Percentiles rank a stretch among this genome's conserved stretches.
phyloP scores from a whole-genome alignment of 2,888 invertebrate species.

The Thumatha senex region DNA sequence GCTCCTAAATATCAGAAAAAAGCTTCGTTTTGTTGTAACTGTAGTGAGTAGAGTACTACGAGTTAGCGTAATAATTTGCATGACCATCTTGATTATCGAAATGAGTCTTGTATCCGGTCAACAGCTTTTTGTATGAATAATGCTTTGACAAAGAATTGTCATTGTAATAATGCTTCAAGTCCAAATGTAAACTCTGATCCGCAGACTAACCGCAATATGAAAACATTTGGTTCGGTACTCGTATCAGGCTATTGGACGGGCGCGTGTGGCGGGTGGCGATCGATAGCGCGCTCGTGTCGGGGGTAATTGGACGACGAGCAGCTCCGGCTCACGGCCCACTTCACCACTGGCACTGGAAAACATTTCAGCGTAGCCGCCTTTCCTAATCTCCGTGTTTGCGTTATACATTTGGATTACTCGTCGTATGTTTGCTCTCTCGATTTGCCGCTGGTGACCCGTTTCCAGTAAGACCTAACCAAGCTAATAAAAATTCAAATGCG shows the following conservation, averaged over 20 bases:
- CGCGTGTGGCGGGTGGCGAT: slow-evolving; percentile 35
- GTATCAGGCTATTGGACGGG: background rate
- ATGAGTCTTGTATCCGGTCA: too few relatives aligned
- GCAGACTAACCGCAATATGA: background rate
- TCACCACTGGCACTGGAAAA: slow-evolving; percentile 25
- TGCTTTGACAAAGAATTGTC: too few relatives aligned
- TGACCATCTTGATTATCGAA: too few relatives aligned
- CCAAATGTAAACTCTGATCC: too few relatives aligned
- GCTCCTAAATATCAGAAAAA: too few relatives aligned
- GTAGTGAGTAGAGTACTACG: too few relatives aligned
- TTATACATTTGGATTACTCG: slow-evolving; percentile 35
- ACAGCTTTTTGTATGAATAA: too few relatives aligned
- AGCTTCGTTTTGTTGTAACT: too few relatives aligned
- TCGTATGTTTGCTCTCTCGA: slow-evolving; percentile 34
- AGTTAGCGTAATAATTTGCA: too few relatives aligned
- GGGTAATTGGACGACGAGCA: slow-evolving; percentile 42
- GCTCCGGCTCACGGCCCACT: background rate
- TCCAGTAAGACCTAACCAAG: slow-evolving; percentile 4
- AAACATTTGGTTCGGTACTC: slow-evolving; percentile 5
- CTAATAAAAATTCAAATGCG: slow-evolving; percentile 37
- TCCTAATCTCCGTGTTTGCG: slow-evolving; percentile 24
- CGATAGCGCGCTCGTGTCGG: slow-evolving; percentile 51
- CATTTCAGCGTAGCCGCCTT: slow-evolving; percentile 14
- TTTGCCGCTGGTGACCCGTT: slow-evolving; percentile 14
- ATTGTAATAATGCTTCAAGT: too few relatives aligned